These are phyloP conservation scores for Hypanus sabinus DNA, from an alignment of 2,113 vertebrate species.

Conservation along the genomic window DNA sequence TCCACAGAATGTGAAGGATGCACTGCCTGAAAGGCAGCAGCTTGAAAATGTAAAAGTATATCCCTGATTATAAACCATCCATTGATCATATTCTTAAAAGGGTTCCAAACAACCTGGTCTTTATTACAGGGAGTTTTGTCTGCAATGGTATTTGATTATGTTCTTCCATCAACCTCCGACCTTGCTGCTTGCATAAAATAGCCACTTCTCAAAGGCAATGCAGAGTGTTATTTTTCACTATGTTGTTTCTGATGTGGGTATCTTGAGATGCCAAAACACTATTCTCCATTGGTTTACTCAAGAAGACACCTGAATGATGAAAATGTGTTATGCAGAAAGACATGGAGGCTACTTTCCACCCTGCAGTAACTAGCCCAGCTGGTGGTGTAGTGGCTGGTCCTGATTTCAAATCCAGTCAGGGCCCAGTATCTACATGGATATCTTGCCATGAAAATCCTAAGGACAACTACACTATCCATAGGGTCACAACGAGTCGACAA, in stretches of 20 bases:
- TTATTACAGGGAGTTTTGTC: conserved; percentile 9
- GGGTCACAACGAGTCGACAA: too few species aligned
- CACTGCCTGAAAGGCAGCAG: conserved; percentile 17
- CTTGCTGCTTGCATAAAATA: not conserved
- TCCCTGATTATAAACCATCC: not conserved
- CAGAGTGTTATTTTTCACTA: not conserved
- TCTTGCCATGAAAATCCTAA: too few species aligned
- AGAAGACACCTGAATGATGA: not conserved
- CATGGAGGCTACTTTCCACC: not conserved
- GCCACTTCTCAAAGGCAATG: not conserved
- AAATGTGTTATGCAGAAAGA: not conserved
- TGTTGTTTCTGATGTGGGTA: not conserved
- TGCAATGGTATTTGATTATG: not conserved
- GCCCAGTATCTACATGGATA: too few species aligned
- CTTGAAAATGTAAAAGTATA: conserved; percentile 32
- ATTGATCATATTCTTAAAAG: conserved; percentile 7
- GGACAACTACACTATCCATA: too few species aligned
- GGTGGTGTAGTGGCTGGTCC: too few species aligned
- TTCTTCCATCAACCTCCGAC: not conserved
- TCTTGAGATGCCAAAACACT: not conserved
- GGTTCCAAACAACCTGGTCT: not conserved
- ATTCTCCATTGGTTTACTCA: not conserved
- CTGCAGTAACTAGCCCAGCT: too few species aligned
- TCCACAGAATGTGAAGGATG: conserved; percentile 19
- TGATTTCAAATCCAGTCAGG: too few species aligned